phyloP scores from a whole-genome alignment of 2,888 invertebrate genomes.

The Habrosyne pyritoides region DNA sequence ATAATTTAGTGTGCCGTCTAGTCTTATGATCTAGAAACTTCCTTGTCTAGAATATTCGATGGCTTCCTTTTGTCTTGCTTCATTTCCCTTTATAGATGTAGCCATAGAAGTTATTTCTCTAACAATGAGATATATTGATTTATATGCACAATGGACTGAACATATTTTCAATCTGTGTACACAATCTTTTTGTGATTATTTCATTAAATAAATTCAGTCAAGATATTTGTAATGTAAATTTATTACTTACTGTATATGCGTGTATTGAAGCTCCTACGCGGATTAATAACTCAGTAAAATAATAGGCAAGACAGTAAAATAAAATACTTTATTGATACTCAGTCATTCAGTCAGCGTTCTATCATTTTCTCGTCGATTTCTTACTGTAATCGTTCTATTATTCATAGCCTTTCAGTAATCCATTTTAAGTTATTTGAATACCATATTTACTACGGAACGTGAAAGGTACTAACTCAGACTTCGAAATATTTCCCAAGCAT shows the following conservation, averaged over 20 bases:
- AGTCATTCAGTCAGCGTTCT: background rate
- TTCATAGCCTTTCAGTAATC: background rate
- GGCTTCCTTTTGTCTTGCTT: background rate
- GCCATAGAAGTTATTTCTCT: too few relatives aligned
- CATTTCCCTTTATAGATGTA: background rate
- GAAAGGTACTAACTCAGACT: background rate
- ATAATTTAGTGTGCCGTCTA: conserved; percentile 13
- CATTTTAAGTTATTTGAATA: background rate
- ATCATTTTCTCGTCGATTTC: background rate
- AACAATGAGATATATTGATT: too few relatives aligned
- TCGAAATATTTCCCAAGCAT: background rate
- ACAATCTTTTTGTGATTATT: too few relatives aligned
- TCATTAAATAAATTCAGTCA: too few relatives aligned
- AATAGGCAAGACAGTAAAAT: background rate
- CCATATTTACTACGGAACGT: background rate
- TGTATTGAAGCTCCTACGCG: too few relatives aligned
- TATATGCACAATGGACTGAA: too few relatives aligned
- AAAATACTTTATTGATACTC: background rate
- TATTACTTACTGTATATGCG: too few relatives aligned
- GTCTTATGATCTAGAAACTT: background rate
- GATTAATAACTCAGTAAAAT: background rate
- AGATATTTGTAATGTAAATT: too few relatives aligned
- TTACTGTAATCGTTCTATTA: background rate
- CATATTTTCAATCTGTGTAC: too few relatives aligned
- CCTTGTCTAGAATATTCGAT: background rate